phyloP scores from a whole-genome alignment of 2,113 vertebrate genomes.

The Cinclus mexicanus region DNA sequence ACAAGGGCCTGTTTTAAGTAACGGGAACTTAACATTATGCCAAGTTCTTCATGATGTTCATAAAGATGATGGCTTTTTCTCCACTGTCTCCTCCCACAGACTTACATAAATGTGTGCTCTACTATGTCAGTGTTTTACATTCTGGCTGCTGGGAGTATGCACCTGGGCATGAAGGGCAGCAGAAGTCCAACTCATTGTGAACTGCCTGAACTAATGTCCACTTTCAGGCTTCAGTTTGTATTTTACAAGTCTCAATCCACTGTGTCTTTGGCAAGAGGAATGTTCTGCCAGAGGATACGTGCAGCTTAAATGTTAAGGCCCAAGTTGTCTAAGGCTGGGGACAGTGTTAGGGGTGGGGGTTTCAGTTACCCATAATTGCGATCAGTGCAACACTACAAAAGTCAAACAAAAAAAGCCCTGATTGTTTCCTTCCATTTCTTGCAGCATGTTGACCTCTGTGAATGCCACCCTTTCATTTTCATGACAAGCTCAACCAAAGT shows the following conservation, averaged over 20 bases:
- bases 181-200: neutral
- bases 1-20: neutral
- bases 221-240: neutral
- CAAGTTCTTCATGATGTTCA: neutral
- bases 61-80: neutral
- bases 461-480: neutral
- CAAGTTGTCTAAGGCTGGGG: neutral
- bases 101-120: accelerated
- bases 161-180: too few species aligned
- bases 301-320: neutral
- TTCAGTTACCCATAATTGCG: neutral
- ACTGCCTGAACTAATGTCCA: neutral
- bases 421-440: neutral
- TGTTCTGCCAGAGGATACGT: neutral
- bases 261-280: neutral
- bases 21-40: accelerated
- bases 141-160: neutral
- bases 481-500: neutral
- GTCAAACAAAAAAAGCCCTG: accelerated
- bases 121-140: accelerated
- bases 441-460: neutral
- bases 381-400: neutral
- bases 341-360: too few species aligned
- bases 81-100: neutral
- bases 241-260: neutral